Evolutionary conservation across 2,888 invertebrate species (phyloP), one percentile per base, ranked within the genome.

Genomic region (Tenthredo notha): DNA sequence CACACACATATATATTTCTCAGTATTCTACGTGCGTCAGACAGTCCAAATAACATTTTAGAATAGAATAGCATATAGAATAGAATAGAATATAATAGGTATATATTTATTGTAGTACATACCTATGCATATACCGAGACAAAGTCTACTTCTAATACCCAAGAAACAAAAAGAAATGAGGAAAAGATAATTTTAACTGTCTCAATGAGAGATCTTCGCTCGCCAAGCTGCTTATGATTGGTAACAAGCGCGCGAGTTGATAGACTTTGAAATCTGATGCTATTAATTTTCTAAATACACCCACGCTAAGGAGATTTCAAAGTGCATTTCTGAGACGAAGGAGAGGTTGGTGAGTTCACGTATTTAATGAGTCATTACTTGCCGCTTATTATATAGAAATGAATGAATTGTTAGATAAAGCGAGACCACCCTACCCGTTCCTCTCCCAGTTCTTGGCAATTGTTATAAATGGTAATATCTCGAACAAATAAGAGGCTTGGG

Each of bases 351-450:
- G 74, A 74, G 37, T 80, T 80, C 61, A n/a, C 18, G 18, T 50
- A 29, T 43, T 43, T 50, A 70, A 67, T 67, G 83, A 83, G 83
- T 83, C 83, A 83, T 83, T 83, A 83, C 70, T 83, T 83, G 43
- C 47, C 70, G 67, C 33, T 67, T 25, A 83, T 70, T 83, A 70
- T 83, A 47, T 40, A 67, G 50, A 21, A 18, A 54, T 54, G 67
- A n/a, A 18, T 67, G 33, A 67, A 83, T 70, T 50, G 67, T 70
- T 83, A 50, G 67, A 54, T 54, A 50, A 3, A 47, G 12, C 3
- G 12, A 37, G 15, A 29, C 25, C 21, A 25, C 12, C 29, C 25
- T 40, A 25, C 12, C 29, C 29, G 33, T 47, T 67, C 43, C 12
- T 9, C 15, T n/a, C 54, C 7, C 33, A n/a, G 9, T 50, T 29